Evolutionary conservation across 2,888 invertebrate genomes (phyloP), one percentile per base, ranked within the genome.

Genomic region (Oegoconia quadripuncta): DNA sequence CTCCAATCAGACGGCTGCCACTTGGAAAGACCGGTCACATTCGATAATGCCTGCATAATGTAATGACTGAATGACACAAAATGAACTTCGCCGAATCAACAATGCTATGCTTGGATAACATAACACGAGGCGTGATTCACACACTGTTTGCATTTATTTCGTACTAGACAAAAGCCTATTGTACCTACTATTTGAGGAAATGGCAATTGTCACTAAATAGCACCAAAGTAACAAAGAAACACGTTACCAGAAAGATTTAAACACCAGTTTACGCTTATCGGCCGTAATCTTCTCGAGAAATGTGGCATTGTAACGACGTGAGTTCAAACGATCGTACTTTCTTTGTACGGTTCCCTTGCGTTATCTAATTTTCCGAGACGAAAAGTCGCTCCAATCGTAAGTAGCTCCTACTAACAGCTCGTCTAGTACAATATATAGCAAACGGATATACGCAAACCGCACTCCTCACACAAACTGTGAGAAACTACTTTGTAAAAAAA

Each of bases 101-200:
- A 52, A 49, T 46, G 38, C 34, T 46, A 54, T 54, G 57, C 52
- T 48, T 56, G 43, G 43, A 52, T 52, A 63, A 54, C 53, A 42
- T 14, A 20, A 33, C 25, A 39, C 25, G 34, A 51, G 40, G 46
- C 42, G 54, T 74, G 73, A 69, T 49, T 69, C 63, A 71, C 55
- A 48, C 45, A 46, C 32, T 43, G 46, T 49, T 50, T 55, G 53
- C 44, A 48, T 55, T 59, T 59, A 62, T 64, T 64, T 60, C 44
- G 53, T 55, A 49, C 59, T 65, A 74, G 65, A 76, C 74, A 79
- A 81, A 75, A 71, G 71, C 45, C 74, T 54, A 76, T 81, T 79
- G 75, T 75, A 52, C n/a, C n/a, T n/a, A n/a, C 54, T 49, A 62
- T 67, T 70, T 64, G 50, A 63, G 61, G 59, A 68, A 74, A 77